phyloP scores from a whole-genome alignment of 1,140 invertebrate species.

The Spodoptera litura region DNA sequence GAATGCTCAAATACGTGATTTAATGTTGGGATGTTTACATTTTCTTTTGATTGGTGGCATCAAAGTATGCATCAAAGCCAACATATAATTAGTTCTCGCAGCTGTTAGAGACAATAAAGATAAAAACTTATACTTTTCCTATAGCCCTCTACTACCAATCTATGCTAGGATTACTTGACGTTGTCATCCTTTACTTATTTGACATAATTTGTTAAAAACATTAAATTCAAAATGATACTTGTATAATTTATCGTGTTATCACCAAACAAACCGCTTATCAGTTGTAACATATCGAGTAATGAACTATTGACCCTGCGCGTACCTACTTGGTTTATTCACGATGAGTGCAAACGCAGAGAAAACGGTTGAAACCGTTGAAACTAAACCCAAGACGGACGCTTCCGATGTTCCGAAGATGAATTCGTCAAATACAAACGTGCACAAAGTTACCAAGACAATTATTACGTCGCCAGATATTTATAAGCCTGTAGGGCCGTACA shows the following conservation, averaged over 20 bases:
- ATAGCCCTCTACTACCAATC: too few relatives aligned
- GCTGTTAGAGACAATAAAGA: too few relatives aligned
- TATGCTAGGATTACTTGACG: too few relatives aligned
- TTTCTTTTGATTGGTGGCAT: too few relatives aligned
- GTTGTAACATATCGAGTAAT: background rate
- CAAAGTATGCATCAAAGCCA: too few relatives aligned
- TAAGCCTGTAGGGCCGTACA: conserved; percentile 80
- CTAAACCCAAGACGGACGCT: conserved; percentile 29
- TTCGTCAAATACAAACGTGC: conserved; percentile 49
- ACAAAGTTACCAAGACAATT: conserved; percentile 74
- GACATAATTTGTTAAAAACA: too few relatives aligned
- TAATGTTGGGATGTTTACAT: too few relatives aligned
- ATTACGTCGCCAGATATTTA: conserved; percentile 74
- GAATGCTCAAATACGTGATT: too few relatives aligned
- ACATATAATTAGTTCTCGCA: too few relatives aligned
- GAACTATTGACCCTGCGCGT: conserved; percentile 16
- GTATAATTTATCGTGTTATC: conserved; percentile 12
- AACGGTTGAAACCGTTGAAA: conserved; percentile 2
- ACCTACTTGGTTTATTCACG: background rate
- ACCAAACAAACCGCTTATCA: conserved; percentile 6
- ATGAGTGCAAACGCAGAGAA: conserved; percentile 32
- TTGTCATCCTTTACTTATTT: too few relatives aligned
- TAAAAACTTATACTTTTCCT: too few relatives aligned
- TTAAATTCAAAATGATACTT: background rate
- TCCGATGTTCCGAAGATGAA: conserved; percentile 49